Percentiles rank a stretch among this genome's conserved stretches.
phyloP scores from a whole-genome alignment of 1,140 invertebrate genomes.

The Lepidurus packardi region DNA sequence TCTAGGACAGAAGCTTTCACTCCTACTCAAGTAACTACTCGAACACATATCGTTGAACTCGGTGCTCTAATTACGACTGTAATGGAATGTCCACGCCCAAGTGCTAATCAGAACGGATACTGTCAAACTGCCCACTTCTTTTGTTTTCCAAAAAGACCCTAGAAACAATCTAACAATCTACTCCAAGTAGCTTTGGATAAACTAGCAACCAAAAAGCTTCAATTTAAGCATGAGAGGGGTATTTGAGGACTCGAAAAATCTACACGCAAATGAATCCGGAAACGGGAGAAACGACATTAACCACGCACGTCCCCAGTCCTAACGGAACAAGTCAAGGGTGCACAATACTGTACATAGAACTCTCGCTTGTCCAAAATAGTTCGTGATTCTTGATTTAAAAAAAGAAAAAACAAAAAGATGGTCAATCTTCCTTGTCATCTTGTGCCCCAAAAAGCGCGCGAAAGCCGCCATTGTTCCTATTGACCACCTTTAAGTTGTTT shows the following conservation, averaged over 20 bases:
- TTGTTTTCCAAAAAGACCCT: not conserved
- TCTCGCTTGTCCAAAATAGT: too few species aligned
- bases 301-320: not conserved
- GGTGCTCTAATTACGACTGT: not conserved
- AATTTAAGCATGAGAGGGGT: not conserved
- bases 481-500: not conserved
- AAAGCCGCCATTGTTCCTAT: not conserved
- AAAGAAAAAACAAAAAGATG: not conserved
- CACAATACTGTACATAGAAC: not conserved
- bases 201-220: not conserved
- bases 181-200: not conserved
- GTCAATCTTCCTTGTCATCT: not conserved
- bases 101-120: slow-evolving; percentile 15
- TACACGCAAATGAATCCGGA: not conserved
- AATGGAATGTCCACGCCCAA: not conserved
- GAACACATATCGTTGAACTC: not conserved
- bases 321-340: slow-evolving; percentile 14
- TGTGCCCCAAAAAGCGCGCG: not conserved
- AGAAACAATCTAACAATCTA: not conserved
- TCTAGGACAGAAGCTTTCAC: not conserved
- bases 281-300: not conserved
- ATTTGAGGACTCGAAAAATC: not conserved
- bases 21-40: not conserved
- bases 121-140: not conserved
- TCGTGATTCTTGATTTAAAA: too few species aligned